These are phyloP conservation scores for Masticophis lateralis DNA, from an alignment of 2,797 vertebrate genomes.

Conservation along the genomic window DNA sequence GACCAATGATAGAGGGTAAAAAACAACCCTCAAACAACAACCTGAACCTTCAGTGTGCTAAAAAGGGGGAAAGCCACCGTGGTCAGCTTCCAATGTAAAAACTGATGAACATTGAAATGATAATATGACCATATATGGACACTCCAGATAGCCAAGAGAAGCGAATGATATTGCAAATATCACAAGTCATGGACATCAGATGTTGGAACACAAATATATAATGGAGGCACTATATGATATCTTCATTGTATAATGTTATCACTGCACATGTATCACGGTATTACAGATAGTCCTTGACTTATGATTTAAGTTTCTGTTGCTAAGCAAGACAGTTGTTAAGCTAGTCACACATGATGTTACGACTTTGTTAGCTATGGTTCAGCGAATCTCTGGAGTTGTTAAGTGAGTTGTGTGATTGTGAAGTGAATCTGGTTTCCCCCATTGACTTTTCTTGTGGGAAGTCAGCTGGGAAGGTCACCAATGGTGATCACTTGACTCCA, in stretches of 20 bases:
- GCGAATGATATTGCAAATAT: neutral
- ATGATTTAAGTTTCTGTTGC: neutral
- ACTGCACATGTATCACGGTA: neutral
- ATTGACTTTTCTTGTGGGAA: too few species aligned
- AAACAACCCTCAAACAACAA: neutral
- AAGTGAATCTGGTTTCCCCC: neutral
- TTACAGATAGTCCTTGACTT: neutral
- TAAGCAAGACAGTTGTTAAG: neutral
- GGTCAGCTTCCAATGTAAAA: neutral
- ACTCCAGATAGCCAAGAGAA: neutral
- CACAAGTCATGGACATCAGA: neutral
- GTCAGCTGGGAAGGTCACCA: neutral
- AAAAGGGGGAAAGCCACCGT: neutral
- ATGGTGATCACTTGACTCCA: neutral
- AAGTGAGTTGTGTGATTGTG: neutral
- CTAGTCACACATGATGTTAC: neutral
- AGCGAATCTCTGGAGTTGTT: neutral
- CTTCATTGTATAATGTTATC: neutral
- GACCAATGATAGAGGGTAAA: neutral
- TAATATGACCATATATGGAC: neutral
- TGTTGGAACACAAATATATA: neutral
- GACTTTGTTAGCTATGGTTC: neutral
- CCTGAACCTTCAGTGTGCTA: neutral
- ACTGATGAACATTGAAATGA: neutral
- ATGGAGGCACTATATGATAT: neutral